phyloP scores from a whole-genome alignment of 2,797 vertebrate species.

The Liparis tanakae region DNA sequence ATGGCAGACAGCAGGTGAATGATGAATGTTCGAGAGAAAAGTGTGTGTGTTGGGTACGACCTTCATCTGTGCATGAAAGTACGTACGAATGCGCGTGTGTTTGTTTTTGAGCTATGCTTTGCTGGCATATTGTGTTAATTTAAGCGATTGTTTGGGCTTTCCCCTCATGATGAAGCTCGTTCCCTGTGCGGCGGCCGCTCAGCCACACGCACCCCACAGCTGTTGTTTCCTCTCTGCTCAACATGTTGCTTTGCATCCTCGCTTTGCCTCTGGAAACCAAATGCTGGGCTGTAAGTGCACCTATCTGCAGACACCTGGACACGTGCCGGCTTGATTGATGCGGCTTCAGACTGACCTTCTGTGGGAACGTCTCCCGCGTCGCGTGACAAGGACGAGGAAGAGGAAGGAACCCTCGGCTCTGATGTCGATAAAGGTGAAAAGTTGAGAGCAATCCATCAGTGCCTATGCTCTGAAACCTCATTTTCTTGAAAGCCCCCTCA shows the following conservation, averaged over 20 bases:
- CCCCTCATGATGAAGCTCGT: constrained; percentile 75
- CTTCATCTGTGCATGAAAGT: constrained; percentile 23
- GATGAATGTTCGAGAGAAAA: neutral
- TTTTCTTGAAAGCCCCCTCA: constrained; percentile 70
- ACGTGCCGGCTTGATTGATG: constrained; percentile 14
- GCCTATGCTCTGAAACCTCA: constrained; percentile 52
- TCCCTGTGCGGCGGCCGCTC: constrained; percentile 43
- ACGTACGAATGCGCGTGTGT: neutral
- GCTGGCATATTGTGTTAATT: constrained; percentile 68
- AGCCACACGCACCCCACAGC: constrained; percentile 67
- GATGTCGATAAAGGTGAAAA: constrained; percentile 50
- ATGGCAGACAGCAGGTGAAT: neutral
- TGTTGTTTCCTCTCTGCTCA: constrained; percentile 45
- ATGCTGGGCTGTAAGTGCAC: neutral
- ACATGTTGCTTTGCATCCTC: constrained; percentile 25
- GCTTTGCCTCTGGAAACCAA: neutral
- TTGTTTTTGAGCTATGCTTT: constrained; percentile 34
- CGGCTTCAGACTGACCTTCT: constrained; percentile 16
- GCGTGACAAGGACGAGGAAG: neutral
- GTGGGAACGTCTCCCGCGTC: neutral
- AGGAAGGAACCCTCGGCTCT: constrained; percentile 21
- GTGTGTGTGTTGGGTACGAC: neutral
- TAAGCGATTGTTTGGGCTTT: constrained; percentile 69
- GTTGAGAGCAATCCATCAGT: constrained; percentile 63
- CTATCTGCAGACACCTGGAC: neutral